Conservation (phyloP, 1,140 invertebrate species). For the Theocolax elegans region DNA sequence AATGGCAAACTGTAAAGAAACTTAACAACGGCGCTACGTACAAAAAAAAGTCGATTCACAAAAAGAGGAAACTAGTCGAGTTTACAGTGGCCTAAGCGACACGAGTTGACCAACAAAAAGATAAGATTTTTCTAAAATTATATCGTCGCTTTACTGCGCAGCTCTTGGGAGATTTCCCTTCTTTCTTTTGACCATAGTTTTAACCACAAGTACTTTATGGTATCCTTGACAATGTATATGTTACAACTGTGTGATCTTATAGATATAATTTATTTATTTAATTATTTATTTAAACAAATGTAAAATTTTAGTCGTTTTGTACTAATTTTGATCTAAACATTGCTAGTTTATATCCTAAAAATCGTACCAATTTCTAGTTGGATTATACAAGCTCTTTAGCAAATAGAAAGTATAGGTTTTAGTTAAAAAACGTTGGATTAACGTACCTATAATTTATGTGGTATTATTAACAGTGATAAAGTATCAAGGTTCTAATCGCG, state of each 20-base stretch:
- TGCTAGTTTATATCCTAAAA: no score
- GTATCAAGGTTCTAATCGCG: not conserved
- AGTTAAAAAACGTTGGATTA: not conserved
- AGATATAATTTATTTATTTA: no score
- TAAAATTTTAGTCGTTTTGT: no score
- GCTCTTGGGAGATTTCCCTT: slow-evolving; percentile 7
- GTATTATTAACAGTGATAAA: slow-evolving; percentile 1
- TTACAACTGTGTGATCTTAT: no score
- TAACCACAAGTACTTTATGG: slow-evolving; percentile 3
- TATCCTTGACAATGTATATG: no score
- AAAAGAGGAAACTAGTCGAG: not conserved
- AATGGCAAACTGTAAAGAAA: no score
- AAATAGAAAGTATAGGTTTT: not conserved
- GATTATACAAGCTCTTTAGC: no score
- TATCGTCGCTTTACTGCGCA: not conserved
- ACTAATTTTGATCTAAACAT: no score
- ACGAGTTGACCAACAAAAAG: slow-evolving; percentile 25
- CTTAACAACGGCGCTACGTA: no score
- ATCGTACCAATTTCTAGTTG: no score
- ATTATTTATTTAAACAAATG: no score
- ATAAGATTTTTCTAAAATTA: slow-evolving; percentile 13
- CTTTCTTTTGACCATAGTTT: not conserved
- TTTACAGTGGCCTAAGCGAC: not conserved
- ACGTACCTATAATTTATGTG: not conserved
- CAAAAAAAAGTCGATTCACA: no score